phyloP scores from a whole-genome alignment of 23 tunicate species.

The Trididemnum clinides region DNA sequence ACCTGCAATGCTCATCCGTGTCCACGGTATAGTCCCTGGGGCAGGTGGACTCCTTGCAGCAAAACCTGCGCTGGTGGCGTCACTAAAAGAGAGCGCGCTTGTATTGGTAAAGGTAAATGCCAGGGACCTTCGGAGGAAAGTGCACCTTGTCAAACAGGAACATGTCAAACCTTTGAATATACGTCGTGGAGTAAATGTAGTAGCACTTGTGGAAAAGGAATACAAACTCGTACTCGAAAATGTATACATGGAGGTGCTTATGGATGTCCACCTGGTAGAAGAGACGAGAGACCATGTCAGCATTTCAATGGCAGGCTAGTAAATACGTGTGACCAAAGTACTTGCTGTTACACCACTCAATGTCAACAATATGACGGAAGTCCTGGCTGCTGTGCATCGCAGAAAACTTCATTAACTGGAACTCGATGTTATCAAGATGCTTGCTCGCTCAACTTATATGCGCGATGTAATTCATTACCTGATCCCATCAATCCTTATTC shows the following conservation, averaged over 20 bases:
- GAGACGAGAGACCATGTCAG: background rate
- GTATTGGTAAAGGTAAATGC: constrained; percentile 5
- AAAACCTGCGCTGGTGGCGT: constrained; percentile 35
- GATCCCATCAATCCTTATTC: too few relatives aligned
- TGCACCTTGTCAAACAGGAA: constrained; percentile 17
- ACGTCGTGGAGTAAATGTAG: constrained; percentile 29
- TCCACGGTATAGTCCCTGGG: constrained; percentile 22
- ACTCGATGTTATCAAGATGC: background rate
- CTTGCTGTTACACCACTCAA: background rate
- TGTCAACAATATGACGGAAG: background rate
- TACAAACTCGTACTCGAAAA: background rate
- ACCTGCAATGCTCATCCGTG: constrained; percentile 10
- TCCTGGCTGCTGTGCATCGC: background rate
- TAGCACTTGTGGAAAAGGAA: constrained; percentile 26
- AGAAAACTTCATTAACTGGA: background rate
- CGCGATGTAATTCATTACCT: too few relatives aligned
- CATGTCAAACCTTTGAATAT: constrained; percentile 22
- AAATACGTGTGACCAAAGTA: background rate
- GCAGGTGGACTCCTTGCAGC: constrained; percentile 10
- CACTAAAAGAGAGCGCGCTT: constrained; percentile 7
- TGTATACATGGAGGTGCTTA: constrained; percentile 42
- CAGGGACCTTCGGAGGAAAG: background rate
- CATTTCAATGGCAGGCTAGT: background rate
- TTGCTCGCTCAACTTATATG: too few relatives aligned
- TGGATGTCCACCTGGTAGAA: constrained; percentile 27